Conservation (phyloP, 2,888 invertebrate genomes). For the Achlya flavicornis region DNA sequence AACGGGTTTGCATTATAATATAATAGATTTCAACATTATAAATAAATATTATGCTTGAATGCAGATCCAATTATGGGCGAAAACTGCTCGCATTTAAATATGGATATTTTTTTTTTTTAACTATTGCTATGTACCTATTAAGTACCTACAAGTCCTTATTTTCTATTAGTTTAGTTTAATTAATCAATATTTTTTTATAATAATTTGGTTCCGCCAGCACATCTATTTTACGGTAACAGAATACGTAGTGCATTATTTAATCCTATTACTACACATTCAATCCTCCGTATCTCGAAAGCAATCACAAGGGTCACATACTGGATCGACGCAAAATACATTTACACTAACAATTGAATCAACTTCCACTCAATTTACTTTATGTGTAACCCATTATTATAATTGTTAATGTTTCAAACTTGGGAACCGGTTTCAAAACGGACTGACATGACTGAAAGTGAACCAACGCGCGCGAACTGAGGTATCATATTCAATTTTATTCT, state of each 20-base stretch:
- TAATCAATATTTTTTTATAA: too few species aligned
- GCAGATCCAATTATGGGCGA: too few species aligned
- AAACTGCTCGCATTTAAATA: too few species aligned
- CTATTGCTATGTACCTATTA: too few species aligned
- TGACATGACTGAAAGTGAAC: constrained; percentile 49
- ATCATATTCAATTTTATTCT: constrained; percentile 52
- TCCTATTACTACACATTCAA: background rate
- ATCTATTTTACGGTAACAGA: background rate
- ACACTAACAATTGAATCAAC: constrained; percentile 65
- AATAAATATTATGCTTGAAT: too few species aligned
- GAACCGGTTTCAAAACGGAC: constrained; percentile 38
- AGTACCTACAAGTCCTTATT: too few species aligned
- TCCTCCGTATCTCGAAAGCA: constrained; percentile 36
- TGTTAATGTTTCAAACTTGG: constrained; percentile 66
- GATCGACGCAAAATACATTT: constrained; percentile 55
- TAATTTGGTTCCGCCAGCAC: too few species aligned
- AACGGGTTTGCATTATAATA: too few species aligned
- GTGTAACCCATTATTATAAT: constrained; percentile 76
- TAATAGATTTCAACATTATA: too few species aligned
- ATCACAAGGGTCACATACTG: constrained; percentile 48
- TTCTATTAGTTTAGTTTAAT: too few species aligned
- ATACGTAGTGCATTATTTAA: background rate
- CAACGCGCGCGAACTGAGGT: constrained; percentile 49
- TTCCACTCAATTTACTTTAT: constrained; percentile 73
- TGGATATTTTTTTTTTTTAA: too few species aligned